These are phyloP conservation scores for Drosophila nigromelanica DNA, from an alignment of 1,140 invertebrate species.

Conservation along the genomic window DNA sequence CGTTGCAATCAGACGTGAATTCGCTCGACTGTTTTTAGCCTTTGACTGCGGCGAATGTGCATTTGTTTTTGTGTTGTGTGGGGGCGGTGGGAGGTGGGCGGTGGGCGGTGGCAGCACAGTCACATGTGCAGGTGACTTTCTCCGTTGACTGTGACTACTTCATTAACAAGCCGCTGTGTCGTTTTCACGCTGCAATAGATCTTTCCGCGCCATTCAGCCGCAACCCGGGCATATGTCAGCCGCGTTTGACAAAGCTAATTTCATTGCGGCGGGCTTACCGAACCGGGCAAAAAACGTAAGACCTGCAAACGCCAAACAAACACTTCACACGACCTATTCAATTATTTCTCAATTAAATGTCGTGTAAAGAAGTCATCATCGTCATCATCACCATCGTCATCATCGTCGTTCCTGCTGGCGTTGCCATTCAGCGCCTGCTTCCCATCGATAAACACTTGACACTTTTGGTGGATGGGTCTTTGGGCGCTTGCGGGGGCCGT, in stretches of 20 bases:
- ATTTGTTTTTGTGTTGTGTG: neutral
- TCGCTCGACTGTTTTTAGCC: conserved; percentile 29
- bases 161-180: conserved; percentile 70
- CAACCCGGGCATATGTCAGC: conserved; percentile 50
- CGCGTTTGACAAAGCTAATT: conserved; percentile 80
- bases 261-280: conserved; percentile 48
- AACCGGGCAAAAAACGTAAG: conserved; percentile 28
- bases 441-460: conserved; percentile 59
- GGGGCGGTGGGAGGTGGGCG: no score
- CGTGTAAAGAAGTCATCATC: conserved; percentile 73
- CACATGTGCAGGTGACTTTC: conserved; percentile 53
- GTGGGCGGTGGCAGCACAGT: neutral
- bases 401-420: conserved; percentile 14
- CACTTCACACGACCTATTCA: conserved; percentile 81
- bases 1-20: conserved; percentile 61
- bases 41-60: conserved; percentile 47
- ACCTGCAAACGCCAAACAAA: conserved; percentile 71
- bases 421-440: conserved; percentile 13
- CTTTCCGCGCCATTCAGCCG: conserved; percentile 68
- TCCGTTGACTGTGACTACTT: conserved; percentile 78
- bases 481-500: conserved; percentile 16
- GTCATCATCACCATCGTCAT: conserved; percentile 11
- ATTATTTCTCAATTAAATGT: conserved; percentile 82
- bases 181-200: conserved; percentile 74
- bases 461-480: conserved; percentile 50